These are phyloP conservation scores for Drosophila cognata DNA, from an alignment of 2,888 invertebrate species.

Conservation along the genomic window DNA sequence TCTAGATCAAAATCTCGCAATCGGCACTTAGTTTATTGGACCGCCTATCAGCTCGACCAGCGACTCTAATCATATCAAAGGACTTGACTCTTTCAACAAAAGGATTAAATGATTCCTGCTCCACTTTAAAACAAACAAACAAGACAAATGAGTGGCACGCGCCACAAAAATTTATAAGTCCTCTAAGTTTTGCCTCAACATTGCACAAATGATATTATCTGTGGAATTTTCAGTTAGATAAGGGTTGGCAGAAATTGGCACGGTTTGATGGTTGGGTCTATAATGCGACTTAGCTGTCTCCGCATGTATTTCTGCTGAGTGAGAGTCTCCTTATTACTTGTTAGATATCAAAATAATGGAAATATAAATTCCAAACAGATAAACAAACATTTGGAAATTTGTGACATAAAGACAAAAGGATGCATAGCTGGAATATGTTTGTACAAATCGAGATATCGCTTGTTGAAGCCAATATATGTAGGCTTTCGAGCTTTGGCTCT, in stretches of 20 bases:
- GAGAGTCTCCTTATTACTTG: neutral
- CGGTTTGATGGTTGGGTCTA: neutral
- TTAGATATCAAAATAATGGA: neutral
- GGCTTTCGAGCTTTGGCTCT: neutral
- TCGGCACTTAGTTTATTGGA: conserved; percentile 19
- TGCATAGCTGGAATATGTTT: neutral
- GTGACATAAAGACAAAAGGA: neutral
- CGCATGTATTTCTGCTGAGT: neutral
- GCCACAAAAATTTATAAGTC: conserved; percentile 65
- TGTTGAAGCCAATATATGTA: neutral
- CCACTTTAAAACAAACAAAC: conserved; percentile 9
- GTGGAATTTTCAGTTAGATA: conserved; percentile 2
- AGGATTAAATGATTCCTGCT: conserved; percentile 28
- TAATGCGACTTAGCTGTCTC: neutral
- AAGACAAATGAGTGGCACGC: conserved; percentile 77
- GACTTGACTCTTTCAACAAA: conserved; percentile 45
- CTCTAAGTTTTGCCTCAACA: conserved; percentile 12
- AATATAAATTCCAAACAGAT: neutral
- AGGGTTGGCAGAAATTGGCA: conserved; percentile 7
- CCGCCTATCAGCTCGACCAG: conserved; percentile 20
- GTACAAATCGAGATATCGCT: neutral
- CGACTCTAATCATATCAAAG: conserved; percentile 69
- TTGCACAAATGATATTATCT: conserved; percentile 10
- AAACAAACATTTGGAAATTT: neutral
- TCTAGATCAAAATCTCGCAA: conserved; percentile 11